A percentile compares a stretch with the other conserved stretches of the same genome.
Evolutionary conservation across 2,888 invertebrate genomes (phyloP).

Genomic region (Podabrus alpinus): DNA sequence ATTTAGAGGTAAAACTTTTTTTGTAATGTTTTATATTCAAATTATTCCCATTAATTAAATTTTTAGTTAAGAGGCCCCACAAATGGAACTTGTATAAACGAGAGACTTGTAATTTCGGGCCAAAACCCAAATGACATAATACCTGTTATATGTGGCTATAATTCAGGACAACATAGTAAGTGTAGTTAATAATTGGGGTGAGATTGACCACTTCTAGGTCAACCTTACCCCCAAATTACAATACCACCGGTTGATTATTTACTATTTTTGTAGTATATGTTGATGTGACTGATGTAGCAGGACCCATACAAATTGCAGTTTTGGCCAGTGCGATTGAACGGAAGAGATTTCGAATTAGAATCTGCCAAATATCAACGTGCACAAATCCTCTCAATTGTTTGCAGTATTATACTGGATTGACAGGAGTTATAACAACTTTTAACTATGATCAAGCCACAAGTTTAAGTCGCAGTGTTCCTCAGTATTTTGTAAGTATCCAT

Average conservation of each 20-base stretch:
- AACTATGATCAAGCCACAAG: conserved; percentile 68
- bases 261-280: conserved; percentile 66
- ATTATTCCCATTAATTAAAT: not conserved
- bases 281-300: conserved; percentile 66
- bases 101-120: conserved; percentile 72
- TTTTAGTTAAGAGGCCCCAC: conserved; percentile 69
- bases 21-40: not conserved
- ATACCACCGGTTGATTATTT: not conserved
- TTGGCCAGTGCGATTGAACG: conserved; percentile 61
- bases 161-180: conserved; percentile 76
- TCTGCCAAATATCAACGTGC: conserved; percentile 58
- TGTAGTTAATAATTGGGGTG: too few species aligned
- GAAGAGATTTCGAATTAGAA: conserved; percentile 68
- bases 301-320: conserved; percentile 69
- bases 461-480: conserved; percentile 60
- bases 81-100: conserved; percentile 69
- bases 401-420: conserved; percentile 65
- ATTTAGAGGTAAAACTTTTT: conserved; percentile 66
- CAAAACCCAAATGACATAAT: conserved; percentile 71
- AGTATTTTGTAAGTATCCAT: conserved; percentile 63
- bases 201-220: not conserved
- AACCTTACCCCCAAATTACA: not conserved
- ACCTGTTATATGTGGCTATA: conserved; percentile 75
- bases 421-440: conserved; percentile 70
- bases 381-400: conserved; percentile 60